A percentile compares a stretch with the other conserved stretches of the same genome.
Conservation (phyloP, 2,113 vertebrate genomes). For the Tor tambroides region DNA sequence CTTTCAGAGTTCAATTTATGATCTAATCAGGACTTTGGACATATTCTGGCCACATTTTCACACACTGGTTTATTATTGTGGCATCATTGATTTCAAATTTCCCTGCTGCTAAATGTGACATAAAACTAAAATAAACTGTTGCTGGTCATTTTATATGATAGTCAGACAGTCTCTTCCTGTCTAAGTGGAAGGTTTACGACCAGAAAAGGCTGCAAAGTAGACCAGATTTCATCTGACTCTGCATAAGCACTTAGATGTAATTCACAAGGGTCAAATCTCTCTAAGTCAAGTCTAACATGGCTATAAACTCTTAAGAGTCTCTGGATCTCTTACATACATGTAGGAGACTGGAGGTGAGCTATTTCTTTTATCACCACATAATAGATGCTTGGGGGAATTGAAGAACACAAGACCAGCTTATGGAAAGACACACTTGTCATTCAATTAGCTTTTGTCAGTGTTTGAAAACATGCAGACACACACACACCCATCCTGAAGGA, state of each 20-base stretch:
- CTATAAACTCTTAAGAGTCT: not conserved
- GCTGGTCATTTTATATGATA: not conserved
- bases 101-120: not conserved
- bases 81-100: not conserved
- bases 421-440: constrained; percentile 13
- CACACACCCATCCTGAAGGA: constrained; percentile 2
- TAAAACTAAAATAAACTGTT: not conserved
- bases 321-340: not conserved
- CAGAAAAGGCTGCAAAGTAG: not conserved
- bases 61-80: not conserved
- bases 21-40: not conserved
- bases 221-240: not conserved
- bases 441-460: constrained; percentile 32
- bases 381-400: not conserved
- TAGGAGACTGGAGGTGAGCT: not conserved
- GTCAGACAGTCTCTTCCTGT: not conserved
- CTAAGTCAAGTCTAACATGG: not conserved
- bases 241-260: too few species aligned
- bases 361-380: constrained; percentile 3
- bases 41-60: not conserved
- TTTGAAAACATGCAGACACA: constrained; percentile 15
- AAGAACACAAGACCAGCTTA: constrained; percentile 35
- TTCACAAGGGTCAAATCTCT: constrained; percentile 8
- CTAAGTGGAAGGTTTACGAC: not conserved
- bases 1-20: not conserved